Evolutionary conservation across 2,113 vertebrate species (phyloP), one percentile per base, ranked within the genome.

Genomic region (Aythya baeri): DNA sequence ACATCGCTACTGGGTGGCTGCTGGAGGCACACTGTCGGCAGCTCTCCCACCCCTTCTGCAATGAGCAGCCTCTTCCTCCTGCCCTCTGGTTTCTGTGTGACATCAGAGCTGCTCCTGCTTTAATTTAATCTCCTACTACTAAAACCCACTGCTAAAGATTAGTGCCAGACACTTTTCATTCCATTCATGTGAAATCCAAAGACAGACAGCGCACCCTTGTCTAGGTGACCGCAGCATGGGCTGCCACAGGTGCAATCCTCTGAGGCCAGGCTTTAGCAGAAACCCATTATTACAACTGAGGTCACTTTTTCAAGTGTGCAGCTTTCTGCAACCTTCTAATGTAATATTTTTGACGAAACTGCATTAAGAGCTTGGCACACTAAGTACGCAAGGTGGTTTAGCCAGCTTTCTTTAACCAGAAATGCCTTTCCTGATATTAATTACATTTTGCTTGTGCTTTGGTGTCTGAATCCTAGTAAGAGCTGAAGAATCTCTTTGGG

Each of bases 141-240:
- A 57, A 73, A 77, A 90, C 26, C n/a, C 63, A 13, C 46, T 41
- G n/a, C 55, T 66, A 66, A 73, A 25, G 31, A 7, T 52, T 16
- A 59, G 21, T 38, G 41, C 29, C 3, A 5, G 54, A 22, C 41
- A 43, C 13, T 74, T 88, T 20, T 54, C 27, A 41, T 54, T 44
- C 31, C 55, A 22, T 71, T 76, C 6, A 2, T 5, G n/a, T 49
- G 59, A 83, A 91, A 83, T 36, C 3, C 50, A 66, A 66, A 66
- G 41, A 17, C 36, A 61, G 54, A 8, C 2, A 49, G 50, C 8
- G 23, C 20, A 21, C 1, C 32, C 16, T 20, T 36, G 20, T 6
- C 50, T 12, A 46, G 26, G 12, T 27, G 75, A 41, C 25, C 2
- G 1, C 73, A 63, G 29, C 62, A 52, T 0, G 0, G 59, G 11